A percentile compares a stretch with the other conserved stretches of the same genome.
phyloP scores from a whole-genome alignment of 23 tunicate genomes.

The Halocynthia aurantium region DNA sequence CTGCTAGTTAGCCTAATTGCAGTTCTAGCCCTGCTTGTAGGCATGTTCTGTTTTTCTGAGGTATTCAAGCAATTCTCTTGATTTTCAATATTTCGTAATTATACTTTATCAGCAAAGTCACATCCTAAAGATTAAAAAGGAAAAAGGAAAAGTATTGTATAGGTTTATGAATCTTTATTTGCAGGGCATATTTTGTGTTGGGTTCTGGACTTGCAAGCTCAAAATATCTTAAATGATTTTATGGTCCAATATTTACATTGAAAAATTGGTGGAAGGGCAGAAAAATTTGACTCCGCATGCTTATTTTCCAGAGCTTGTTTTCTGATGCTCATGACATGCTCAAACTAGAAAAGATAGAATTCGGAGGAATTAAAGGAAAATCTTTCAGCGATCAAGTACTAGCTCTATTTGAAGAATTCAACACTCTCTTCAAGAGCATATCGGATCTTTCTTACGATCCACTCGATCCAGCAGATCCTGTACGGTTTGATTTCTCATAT shows the following conservation, averaged over 20 bases:
- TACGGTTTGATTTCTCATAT: not conserved
- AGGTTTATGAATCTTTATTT: no score
- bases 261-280: not conserved
- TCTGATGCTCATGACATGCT: constrained; percentile 85
- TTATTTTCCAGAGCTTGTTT: constrained; percentile 50
- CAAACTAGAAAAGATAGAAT: constrained; percentile 87
- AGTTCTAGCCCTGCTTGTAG: no score
- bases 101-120: no score
- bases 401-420: constrained; percentile 82
- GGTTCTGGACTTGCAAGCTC: not conserved
- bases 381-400: constrained; percentile 74
- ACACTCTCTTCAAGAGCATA: constrained; percentile 51
- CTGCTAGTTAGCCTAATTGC: no score
- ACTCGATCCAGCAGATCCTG: constrained; percentile 55
- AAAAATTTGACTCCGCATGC: not conserved
- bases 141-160: no score
- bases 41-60: no score
- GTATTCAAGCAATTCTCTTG: no score
- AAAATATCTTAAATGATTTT: not conserved
- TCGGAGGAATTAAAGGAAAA: constrained; percentile 89
- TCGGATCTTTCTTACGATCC: constrained; percentile 77
- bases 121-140: no score
- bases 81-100: no score
- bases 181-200: no score
- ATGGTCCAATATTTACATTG: not conserved